Conservation (phyloP, 2,888 invertebrate genomes). For the Empis stercorea region DNA sequence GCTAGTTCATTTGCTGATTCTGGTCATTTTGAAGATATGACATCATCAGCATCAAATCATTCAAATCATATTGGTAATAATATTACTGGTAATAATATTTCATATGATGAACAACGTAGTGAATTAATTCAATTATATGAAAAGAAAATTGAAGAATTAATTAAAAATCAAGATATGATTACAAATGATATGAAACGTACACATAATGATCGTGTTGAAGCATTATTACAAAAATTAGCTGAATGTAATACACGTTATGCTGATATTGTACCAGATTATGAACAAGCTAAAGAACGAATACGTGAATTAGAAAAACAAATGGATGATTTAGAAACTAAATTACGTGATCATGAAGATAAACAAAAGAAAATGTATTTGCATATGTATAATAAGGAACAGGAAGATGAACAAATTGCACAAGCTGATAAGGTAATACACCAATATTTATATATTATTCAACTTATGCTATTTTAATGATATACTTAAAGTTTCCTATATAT, state of each 20-base stretch:
- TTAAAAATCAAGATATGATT: conserved; percentile 46
- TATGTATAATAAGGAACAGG: conserved; percentile 71
- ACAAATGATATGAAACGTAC: conserved; percentile 63
- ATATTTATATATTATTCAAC: no score
- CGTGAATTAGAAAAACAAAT: conserved; percentile 58
- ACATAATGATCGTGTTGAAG: conserved; percentile 69
- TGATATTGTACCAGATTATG: conserved; percentile 60
- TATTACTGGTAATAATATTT: conserved; percentile 19
- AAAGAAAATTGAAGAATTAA: conserved; percentile 59
- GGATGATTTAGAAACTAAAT: conserved; percentile 53
- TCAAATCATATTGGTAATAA: conserved; percentile 35
- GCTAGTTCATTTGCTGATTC: conserved; percentile 72
- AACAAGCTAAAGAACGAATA: conserved; percentile 58
- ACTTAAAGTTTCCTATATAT: no score
- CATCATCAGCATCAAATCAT: conserved; percentile 61
- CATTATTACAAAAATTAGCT: conserved; percentile 54
- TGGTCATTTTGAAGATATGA: conserved; percentile 74
- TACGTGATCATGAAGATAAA: conserved; percentile 57
- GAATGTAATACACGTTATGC: conserved; percentile 67
- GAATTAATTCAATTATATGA: conserved; percentile 60
- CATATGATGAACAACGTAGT: conserved; percentile 52
- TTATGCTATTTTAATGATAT: no score
- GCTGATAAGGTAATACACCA: conserved; percentile 47
- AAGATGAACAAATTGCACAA: conserved; percentile 59
- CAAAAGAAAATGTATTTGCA: conserved; percentile 67